Evolutionary conservation across 1,140 invertebrate species (phyloP).

Genomic region (Drosophila sturtevanti): DNA sequence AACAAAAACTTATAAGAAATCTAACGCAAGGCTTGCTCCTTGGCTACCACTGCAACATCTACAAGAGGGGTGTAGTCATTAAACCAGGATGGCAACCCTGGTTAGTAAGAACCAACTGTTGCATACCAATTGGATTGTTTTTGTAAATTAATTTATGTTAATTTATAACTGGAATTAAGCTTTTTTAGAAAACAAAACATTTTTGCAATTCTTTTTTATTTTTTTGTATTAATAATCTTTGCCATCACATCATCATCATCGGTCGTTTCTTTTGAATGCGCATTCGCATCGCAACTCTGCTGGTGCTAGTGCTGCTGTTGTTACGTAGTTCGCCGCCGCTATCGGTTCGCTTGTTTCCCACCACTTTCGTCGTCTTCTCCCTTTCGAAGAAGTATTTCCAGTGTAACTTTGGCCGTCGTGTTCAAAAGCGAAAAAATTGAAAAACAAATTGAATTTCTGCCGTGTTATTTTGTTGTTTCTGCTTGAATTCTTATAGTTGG

Average conservation of each 20-base stretch:
- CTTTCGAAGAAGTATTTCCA: constrained; percentile 41
- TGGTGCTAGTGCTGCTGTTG: constrained; percentile 40
- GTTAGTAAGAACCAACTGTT: constrained; percentile 4
- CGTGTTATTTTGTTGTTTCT: constrained; percentile 11
- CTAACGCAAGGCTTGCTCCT: background rate
- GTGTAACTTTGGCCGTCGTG: constrained; percentile 31
- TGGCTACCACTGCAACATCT: background rate
- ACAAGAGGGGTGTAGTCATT: background rate
- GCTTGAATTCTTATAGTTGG: constrained; percentile 3
- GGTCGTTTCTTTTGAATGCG: constrained; percentile 22
- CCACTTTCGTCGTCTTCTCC: constrained; percentile 45
- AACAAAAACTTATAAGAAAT: background rate
- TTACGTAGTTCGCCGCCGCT: constrained; percentile 61
- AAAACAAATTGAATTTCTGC: constrained; percentile 47
- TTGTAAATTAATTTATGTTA: background rate
- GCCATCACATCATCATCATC: constrained; percentile 24
- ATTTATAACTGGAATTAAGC: background rate
- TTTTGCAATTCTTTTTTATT: no score
- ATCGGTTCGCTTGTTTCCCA: constrained; percentile 38
- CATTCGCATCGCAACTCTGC: constrained; percentile 54
- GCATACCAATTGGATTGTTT: background rate
- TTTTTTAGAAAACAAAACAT: background rate
- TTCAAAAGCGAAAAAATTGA: constrained; percentile 22
- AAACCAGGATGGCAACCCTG: background rate
- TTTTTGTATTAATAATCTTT: background rate